These are phyloP conservation scores for Octodon degus DNA, from an alignment of 2,113 vertebrate genomes.

Conservation along the genomic window DNA sequence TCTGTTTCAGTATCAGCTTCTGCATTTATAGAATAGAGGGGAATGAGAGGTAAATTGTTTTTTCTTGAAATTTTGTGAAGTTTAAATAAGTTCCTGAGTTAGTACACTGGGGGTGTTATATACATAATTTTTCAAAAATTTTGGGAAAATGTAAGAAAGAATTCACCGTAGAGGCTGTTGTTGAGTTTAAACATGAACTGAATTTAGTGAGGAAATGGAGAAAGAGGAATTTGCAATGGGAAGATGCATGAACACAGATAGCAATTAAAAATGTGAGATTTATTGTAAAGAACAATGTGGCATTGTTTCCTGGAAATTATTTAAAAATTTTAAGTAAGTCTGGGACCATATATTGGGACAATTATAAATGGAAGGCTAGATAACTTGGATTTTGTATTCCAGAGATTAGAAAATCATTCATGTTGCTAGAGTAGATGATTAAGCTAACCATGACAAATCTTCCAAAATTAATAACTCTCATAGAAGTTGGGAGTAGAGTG, in stretches of 20 bases:
- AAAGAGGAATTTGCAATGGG: not conserved
- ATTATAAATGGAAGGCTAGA: constrained; percentile 33
- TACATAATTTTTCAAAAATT: not conserved
- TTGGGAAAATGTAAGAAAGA: not conserved
- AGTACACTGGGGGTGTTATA: not conserved
- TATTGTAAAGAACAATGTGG: not conserved
- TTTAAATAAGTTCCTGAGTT: not conserved
- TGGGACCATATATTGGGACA: constrained; percentile 11
- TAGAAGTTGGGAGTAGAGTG: not conserved
- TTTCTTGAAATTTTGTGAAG: not conserved
- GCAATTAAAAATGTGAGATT: not conserved
- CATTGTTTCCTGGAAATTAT: not conserved
- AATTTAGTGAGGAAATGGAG: constrained; percentile 1
- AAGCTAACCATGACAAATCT: not conserved
- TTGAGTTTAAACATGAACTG: not conserved
- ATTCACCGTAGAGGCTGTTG: not conserved
- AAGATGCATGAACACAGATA: not conserved
- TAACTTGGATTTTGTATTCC: not conserved
- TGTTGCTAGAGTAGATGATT: constrained; percentile 20
- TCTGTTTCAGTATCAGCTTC: not conserved
- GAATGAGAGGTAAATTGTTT: not conserved
- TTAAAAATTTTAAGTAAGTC: not conserved
- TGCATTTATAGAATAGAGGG: not conserved
- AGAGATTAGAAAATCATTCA: not conserved
- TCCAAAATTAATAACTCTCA: not conserved